Conservation (phyloP, 2,888 invertebrate genomes). For the Hylaea fasciaria region DNA sequence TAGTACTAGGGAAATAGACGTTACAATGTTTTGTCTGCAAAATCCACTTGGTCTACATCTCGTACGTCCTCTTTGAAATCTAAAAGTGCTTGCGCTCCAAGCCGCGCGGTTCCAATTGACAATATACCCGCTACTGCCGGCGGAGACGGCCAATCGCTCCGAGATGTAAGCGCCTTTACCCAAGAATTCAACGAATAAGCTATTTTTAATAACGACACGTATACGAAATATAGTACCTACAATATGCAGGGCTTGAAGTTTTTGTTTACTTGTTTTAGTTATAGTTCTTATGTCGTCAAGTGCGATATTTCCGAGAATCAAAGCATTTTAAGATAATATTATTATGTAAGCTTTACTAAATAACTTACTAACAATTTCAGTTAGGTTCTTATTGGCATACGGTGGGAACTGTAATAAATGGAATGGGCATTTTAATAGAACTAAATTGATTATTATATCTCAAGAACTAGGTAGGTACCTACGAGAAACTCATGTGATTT, state of each 20-base stretch:
- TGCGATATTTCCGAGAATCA: too few species aligned
- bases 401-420: too few species aligned
- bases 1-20: too few species aligned
- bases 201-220: conserved; percentile 28
- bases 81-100: conserved; percentile 69
- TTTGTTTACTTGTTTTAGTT: background rate
- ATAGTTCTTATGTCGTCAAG: too few species aligned
- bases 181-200: conserved; percentile 31
- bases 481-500: too few species aligned
- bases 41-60: conserved; percentile 51
- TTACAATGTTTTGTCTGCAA: conserved; percentile 40
- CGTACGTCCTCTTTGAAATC: conserved; percentile 71
- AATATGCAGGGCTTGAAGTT: background rate
- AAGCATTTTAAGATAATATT: too few species aligned
- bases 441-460: too few species aligned
- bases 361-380: too few species aligned
- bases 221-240: conserved; percentile 2
- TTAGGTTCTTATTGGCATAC: too few species aligned
- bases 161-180: conserved; percentile 70
- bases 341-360: too few species aligned
- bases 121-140: conserved; percentile 65
- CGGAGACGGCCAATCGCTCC: conserved; percentile 70
- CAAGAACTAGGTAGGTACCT: too few species aligned
- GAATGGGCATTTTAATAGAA: too few species aligned
- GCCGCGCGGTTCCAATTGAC: conserved; percentile 79